Percentiles rank a stretch among this genome's conserved stretches.
Conservation (phyloP, 1,140 invertebrate genomes). For the Zaprionus nigranus region DNA sequence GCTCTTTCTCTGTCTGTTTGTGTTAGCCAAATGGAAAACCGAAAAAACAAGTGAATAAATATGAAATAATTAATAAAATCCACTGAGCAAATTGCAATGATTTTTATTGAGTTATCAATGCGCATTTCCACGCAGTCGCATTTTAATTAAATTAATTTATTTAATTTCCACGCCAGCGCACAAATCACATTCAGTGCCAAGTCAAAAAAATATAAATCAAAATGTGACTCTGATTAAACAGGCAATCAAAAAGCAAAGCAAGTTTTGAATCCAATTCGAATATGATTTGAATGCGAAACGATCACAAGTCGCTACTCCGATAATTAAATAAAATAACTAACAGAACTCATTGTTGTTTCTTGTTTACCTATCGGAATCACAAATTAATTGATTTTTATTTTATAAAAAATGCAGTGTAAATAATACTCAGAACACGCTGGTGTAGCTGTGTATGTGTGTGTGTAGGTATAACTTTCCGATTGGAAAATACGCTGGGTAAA, state of each 20-base stretch:
- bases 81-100: slow-evolving; percentile 35
- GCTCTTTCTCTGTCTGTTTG: slow-evolving; percentile 22
- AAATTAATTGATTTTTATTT: slow-evolving; percentile 44
- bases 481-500: slow-evolving; percentile 53
- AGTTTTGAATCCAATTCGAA: not conserved
- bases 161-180: slow-evolving; percentile 15
- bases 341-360: not conserved
- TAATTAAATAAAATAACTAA: slow-evolving; percentile 14
- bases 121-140: slow-evolving; percentile 22
- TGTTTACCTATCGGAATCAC: slow-evolving; percentile 10
- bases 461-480: slow-evolving; percentile 36
- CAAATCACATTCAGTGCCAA: slow-evolving; percentile 17
- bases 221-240: not conserved
- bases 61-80: slow-evolving; percentile 21
- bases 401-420: not conserved
- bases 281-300: not conserved
- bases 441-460: not conserved
- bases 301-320: not conserved
- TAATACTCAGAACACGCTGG: not conserved
- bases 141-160: slow-evolving; percentile 61
- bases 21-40: slow-evolving; percentile 16
- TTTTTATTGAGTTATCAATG: slow-evolving; percentile 36
- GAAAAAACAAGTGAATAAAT: slow-evolving; percentile 7
- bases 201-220: slow-evolving; percentile 7
- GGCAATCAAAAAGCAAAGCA: not conserved